Evolutionary conservation across 2,113 vertebrate genomes (phyloP), one percentile per base, ranked within the genome.

Genomic region (Tautogolabrus adspersus): DNA sequence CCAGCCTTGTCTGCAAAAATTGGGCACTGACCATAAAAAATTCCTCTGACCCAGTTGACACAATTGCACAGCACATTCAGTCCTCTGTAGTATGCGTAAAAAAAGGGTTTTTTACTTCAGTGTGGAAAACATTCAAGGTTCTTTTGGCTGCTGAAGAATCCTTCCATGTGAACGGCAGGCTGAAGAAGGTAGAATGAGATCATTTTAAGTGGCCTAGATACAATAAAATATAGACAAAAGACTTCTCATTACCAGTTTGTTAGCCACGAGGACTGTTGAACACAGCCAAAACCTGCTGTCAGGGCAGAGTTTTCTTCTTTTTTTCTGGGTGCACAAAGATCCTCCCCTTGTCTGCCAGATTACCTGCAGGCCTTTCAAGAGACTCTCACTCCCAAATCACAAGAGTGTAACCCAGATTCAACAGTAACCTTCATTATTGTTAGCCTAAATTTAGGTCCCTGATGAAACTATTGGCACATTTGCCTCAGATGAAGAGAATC

Each of bases 11-110:
- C 55, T 77, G 59, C 47, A 65, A 18, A 72, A 81, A 79, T 42
- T 74, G 68, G 52, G 63, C 78, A 87, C 66, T 75, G 85, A 86
- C 87, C 89, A 76, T 75, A 70, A 84, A 74, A 54, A 81, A 46
- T 71, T 61, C 46, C 63, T 82, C 76, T 87, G 85, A 82, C 83
- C 83, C 66, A 86, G 52, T 80, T 84, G 78, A 79, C 70, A 72
- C 34, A 72, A 34, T 80, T 80, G 46, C 70, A 67, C 73, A 78
- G 46, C 73, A 67, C 73, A 78, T 72, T 69, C 76, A 75, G 66
- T 49, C 66, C 65, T 60, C 22, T 51, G 65, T 13, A 18, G 61
- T 52, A 44, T 54, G 65, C 59, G 75, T 70, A 85, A 72, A 87
- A 88, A 88, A 77, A 88, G 58, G 13, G 38, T 12, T 69, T 49